Percentiles rank a stretch among this genome's conserved stretches.
phyloP scores from a whole-genome alignment of 2,888 invertebrate species.

The Tipula unca region DNA sequence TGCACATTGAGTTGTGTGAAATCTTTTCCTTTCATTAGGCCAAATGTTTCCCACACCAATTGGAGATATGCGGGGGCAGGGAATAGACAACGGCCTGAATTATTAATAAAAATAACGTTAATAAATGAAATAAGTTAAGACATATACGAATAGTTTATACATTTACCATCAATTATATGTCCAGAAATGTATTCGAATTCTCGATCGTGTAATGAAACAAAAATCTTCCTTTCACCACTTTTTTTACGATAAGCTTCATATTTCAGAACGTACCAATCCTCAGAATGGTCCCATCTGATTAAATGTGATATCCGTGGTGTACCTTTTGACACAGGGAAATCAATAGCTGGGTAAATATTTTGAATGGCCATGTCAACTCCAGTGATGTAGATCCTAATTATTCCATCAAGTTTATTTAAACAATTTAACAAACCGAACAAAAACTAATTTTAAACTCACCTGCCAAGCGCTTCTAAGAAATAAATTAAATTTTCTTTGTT shows the following conservation, averaged over 20 bases:
- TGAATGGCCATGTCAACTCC: constrained; percentile 69
- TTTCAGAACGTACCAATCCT: constrained; percentile 64
- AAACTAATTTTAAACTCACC: constrained; percentile 31
- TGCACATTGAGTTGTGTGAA: constrained; percentile 30
- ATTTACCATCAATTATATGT: constrained; percentile 74
- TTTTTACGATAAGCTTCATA: constrained; percentile 58
- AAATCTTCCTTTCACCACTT: constrained; percentile 55
- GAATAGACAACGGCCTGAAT: constrained; percentile 31
- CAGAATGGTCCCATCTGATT: constrained; percentile 82
- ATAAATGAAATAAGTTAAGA: neutral
- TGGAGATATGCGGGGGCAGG: constrained; percentile 79
- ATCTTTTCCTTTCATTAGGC: constrained; percentile 49
- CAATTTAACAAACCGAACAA: no score
- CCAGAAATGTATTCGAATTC: constrained; percentile 64
- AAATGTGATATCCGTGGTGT: constrained; percentile 78
- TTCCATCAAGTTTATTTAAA: no score
- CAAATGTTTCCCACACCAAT: constrained; percentile 72
- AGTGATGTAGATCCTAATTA: constrained; percentile 67
- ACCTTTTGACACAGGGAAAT: constrained; percentile 76
- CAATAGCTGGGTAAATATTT: constrained; percentile 64
- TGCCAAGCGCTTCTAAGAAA: constrained; percentile 42
- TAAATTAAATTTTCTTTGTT: constrained; percentile 43
- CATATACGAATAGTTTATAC: no score
- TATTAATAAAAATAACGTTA: constrained; percentile 27
- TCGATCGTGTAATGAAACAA: constrained; percentile 53